Evolutionary conservation across 2,888 invertebrate species (phyloP).

Genomic region (Uropetala carovei): DNA sequence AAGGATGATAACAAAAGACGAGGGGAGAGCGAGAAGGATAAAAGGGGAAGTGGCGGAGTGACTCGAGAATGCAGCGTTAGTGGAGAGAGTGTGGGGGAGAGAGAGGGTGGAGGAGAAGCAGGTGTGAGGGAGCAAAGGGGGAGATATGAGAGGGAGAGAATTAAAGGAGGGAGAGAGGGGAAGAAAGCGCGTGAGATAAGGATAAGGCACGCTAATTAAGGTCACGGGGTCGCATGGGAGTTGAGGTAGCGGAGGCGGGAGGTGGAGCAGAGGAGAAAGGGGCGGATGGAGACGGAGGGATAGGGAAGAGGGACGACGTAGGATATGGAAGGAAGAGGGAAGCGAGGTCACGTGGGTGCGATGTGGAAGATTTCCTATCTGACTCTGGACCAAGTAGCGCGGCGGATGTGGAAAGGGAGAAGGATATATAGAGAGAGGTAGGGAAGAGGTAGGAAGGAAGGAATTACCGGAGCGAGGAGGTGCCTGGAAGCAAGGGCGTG

Average conservation of each 20-base stretch:
- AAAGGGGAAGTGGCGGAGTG: not conserved
- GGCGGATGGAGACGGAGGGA: not conserved
- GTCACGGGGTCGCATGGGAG: slow-evolving; percentile 55
- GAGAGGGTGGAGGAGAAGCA: not conserved
- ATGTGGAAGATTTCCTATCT: not conserved
- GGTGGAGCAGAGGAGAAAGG: not conserved
- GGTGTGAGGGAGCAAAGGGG: not conserved
- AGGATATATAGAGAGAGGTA: not conserved
- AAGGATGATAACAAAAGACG: not conserved
- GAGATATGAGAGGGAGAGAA: not conserved
- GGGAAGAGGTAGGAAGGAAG: not conserved
- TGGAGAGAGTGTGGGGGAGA: not conserved
- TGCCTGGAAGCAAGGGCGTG: not conserved
- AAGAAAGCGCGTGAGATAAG: slow-evolving; percentile 57
- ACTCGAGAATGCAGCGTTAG: not conserved
- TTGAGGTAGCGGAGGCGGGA: not conserved
- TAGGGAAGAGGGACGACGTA: no score
- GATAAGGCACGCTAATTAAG: slow-evolving; percentile 56
- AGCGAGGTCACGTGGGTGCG: no score
- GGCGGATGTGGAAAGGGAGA: not conserved
- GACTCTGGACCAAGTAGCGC: not conserved
- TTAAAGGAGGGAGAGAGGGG: not conserved
- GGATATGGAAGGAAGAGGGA: no score
- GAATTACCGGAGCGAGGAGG: not conserved
- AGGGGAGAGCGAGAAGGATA: not conserved